Evolutionary conservation across 1,140 invertebrate species (phyloP).

Genomic region (Microplitis mediator): DNA sequence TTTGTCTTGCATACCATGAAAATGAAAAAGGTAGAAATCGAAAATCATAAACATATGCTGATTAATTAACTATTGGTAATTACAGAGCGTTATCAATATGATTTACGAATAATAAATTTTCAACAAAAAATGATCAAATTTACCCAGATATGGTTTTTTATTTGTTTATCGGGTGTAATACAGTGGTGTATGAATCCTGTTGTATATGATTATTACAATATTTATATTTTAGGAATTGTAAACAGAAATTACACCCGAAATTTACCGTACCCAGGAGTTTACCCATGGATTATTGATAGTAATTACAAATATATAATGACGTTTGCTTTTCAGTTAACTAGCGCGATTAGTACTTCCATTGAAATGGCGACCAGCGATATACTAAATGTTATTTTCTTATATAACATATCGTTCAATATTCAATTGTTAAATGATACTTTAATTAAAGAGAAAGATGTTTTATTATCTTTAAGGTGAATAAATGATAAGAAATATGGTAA

Average conservation of each 20-base stretch:
- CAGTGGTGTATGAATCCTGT: constrained; percentile 42
- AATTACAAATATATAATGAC: not conserved
- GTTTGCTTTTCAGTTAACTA: not conserved
- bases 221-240: not conserved
- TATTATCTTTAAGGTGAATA: not conserved
- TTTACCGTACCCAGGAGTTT: not conserved
- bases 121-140: no score
- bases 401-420: not conserved
- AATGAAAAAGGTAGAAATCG: constrained; percentile 30
- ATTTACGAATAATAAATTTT: no score
- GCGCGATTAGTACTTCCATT: not conserved
- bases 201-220: constrained; percentile 11
- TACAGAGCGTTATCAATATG: no score
- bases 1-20: constrained; percentile 29
- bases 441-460: not conserved
- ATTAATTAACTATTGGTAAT: no score
- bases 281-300: not conserved
- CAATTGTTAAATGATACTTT: not conserved
- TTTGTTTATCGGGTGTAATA: constrained; percentile 30
- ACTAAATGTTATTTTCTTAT: not conserved
- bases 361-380: not conserved
- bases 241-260: not conserved
- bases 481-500: not conserved
- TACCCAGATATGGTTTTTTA: constrained; percentile 14
- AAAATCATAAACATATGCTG: not conserved